Base-by-base conservation (phyloP, 2,797 vertebrate genomes). In the Podarcis lilfordi region DNA sequence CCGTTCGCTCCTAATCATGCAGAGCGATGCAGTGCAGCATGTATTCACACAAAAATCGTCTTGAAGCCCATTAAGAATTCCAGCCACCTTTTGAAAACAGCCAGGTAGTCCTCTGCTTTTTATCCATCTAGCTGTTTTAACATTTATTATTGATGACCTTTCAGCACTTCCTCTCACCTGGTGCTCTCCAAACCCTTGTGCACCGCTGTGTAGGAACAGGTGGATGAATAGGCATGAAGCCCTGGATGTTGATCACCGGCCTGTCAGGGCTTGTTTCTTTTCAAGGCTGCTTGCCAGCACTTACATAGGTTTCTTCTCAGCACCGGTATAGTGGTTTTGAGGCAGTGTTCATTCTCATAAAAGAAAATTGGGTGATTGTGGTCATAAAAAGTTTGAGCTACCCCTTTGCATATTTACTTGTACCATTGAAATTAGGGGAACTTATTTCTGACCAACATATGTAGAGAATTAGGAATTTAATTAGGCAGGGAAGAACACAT, bases 81-180 rank as follows among this genome's bases (percentile, higher is more conserved):
- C 32, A 78, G 17, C 25, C 75, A 84, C 66, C 92, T 94, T 86
- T 93, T 94, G 91, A 93, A 88, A 90, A 84, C 87, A 90, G 0
- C 74, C 35, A 3, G 75, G 88, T 84, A 17, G 85, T 69, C 71
- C 68, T 88, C 85, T 82, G 21, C 0, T 69, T 37, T 91, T 90
- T 78, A 37, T 89, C 69, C 2, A 7, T 64, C 78, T 88, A 88
- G 40, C 91, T 92, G 89, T 21, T 91, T 3, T 50, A 85, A 50
- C 64, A 82, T 96, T 77, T 78, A 95, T 96, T 94, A 96, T 92
- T 95, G 94, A 96, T 92, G 91, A 66, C 40, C 55, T 89, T 91
- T 17, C 13, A 2, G 61, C 85, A 55, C 68, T 87, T 89, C 75
- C 77, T 86, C 64, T 82, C 0, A 0, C 84, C 45, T 45, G 2